Conservation (phyloP, 1,140 invertebrate species). For the Artemia franciscana region DNA sequence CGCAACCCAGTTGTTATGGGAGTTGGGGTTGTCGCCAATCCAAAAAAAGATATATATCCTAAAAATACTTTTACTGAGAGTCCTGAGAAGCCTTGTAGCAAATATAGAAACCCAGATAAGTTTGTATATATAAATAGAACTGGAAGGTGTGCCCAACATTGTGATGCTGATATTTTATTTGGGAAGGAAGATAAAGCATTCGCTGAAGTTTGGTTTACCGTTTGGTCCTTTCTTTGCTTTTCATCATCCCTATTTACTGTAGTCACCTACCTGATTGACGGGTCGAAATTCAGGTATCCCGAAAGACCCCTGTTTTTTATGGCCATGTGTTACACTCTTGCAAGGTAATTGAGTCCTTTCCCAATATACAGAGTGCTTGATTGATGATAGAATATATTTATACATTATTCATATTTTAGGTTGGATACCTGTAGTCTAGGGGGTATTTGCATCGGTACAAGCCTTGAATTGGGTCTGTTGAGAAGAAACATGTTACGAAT, state of each 20-base stretch:
- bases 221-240: slow-evolving; percentile 29
- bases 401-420: no score
- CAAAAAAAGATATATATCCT: not conserved
- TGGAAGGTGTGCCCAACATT: slow-evolving; percentile 46
- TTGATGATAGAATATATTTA: no score
- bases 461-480: no score
- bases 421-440: no score
- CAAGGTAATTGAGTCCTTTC: no score
- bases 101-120: slow-evolving; percentile 25
- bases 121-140: slow-evolving; percentile 48
- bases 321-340: slow-evolving; percentile 55
- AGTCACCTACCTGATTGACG: slow-evolving; percentile 26
- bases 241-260: slow-evolving; percentile 28
- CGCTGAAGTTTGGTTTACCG: slow-evolving; percentile 31
- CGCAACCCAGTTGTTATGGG: not conserved
- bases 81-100: slow-evolving; percentile 18
- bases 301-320: slow-evolving; percentile 55
- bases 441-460: no score
- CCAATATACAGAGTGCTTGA: no score
- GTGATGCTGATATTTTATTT: slow-evolving; percentile 49
- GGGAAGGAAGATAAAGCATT: slow-evolving; percentile 45
- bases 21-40: slow-evolving; percentile 2
- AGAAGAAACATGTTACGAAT: no score
- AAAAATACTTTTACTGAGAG: not conserved
- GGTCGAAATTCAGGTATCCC: slow-evolving; percentile 49